Conservation (phyloP, 2,888 invertebrate genomes). For the Parnassius orleans region DNA sequence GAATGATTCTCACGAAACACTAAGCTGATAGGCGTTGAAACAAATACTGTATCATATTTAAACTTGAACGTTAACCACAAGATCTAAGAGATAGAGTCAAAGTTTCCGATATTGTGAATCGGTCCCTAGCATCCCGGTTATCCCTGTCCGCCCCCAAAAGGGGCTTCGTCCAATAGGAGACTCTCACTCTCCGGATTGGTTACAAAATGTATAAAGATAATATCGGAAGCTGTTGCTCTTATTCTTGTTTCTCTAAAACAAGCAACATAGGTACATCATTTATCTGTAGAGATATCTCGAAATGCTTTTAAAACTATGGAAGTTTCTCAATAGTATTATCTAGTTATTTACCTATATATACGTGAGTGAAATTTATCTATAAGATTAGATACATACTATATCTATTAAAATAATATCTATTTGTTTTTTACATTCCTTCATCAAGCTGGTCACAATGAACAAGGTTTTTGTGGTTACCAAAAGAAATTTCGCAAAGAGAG, state of each 20-base stretch:
- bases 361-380: too few relatives aligned
- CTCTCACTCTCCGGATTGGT: constrained; percentile 58
- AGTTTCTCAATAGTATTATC: neutral
- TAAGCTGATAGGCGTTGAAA: constrained; percentile 64
- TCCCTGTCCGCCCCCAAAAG: constrained; percentile 58
- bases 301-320: constrained; percentile 13
- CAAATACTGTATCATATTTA: constrained; percentile 41
- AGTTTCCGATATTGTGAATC: constrained; percentile 38
- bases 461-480: too few relatives aligned
- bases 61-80: constrained; percentile 54
- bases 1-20: constrained; percentile 49
- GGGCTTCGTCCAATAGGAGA: constrained; percentile 53
- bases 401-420: too few relatives aligned
- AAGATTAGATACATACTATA: too few relatives aligned
- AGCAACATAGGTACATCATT: constrained; percentile 30
- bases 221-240: constrained; percentile 55
- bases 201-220: constrained; percentile 54
- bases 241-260: constrained; percentile 55
- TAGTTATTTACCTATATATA: too few relatives aligned
- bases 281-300: neutral
- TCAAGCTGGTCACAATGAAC: too few relatives aligned
- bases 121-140: constrained; percentile 52
- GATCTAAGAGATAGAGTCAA: constrained; percentile 49
- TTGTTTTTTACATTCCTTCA: too few relatives aligned
- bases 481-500: too few relatives aligned